A percentile compares a stretch with the other conserved stretches of the same genome.
Conservation (phyloP, 1,140 invertebrate genomes). For the Drosophila kohkoa region DNA sequence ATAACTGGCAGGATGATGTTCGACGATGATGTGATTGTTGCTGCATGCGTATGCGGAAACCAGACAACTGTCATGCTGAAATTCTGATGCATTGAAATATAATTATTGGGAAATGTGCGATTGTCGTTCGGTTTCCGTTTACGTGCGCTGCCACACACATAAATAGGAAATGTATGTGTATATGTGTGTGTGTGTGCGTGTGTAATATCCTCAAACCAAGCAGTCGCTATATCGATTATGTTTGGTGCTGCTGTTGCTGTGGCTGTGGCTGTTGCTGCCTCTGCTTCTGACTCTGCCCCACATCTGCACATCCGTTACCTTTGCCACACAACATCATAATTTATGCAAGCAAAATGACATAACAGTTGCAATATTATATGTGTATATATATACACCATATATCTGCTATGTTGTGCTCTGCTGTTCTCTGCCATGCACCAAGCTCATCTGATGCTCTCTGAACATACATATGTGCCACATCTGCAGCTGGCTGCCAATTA, state of each 20-base stretch:
- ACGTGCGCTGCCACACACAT: constrained; percentile 49
- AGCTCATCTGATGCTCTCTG: neutral
- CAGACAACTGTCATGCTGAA: constrained; percentile 78
- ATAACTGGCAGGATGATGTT: constrained; percentile 50
- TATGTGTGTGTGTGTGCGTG: neutral
- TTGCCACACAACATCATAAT: constrained; percentile 56
- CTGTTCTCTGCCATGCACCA: neutral
- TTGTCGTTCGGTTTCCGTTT: constrained; percentile 80
- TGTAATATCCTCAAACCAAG: neutral
- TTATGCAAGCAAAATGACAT: constrained; percentile 57
- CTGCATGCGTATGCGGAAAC: constrained; percentile 57
- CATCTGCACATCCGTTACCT: constrained; percentile 36
- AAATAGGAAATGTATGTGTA: neutral
- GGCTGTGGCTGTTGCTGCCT: neutral
- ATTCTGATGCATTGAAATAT: constrained; percentile 83
- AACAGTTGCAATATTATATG: constrained; percentile 54
- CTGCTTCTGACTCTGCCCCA: constrained; percentile 9
- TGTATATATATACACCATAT: constrained; percentile 19
- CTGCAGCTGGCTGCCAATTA: constrained; percentile 23
- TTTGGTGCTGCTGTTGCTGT: constrained; percentile 26
- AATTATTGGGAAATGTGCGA: constrained; percentile 84
- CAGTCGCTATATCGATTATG: constrained; percentile 46
- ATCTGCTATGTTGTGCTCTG: neutral
- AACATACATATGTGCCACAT: constrained; percentile 4
- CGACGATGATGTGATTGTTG: constrained; percentile 44